Base-by-base conservation (phyloP, 2,888 invertebrate species). In the Mycalesis mineus region DNA sequence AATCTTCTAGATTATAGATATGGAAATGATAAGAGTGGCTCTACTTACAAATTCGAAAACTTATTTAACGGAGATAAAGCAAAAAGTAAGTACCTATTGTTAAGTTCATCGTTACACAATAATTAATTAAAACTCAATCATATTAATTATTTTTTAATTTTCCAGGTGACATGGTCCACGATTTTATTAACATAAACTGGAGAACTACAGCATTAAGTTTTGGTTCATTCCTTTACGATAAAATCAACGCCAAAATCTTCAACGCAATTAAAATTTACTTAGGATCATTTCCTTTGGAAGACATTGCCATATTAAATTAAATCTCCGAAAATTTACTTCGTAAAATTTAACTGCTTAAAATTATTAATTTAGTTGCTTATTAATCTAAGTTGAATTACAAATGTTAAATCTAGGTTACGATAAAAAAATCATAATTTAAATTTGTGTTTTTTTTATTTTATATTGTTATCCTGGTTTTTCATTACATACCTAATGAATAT, bases 151-250 rank as follows among this genome's bases (percentile, higher is more conserved):
- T n/a, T n/a, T n/a, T n/a, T n/a, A n/a, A n/a, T n/a, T 22, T 22
- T 22, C 22, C 42, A 65, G 63, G 58, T 58, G 64, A 61, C 15
- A 28, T 45, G 7, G 57, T 63, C 53, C 62, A 60, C 22, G 41
- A 57, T 0, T 60, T 60, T 33, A 50, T 65, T 14, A 61, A 65
- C 42, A 44, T 41, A 7, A 65, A 65, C 51, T 65, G 62, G 64
- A 65, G 64, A 55, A 33, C 49, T 8, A 31, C 63, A 7, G 17
- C 62, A 2, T n/a, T 11, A 9, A 44, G n/a, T 9, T 55, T 33
- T 14, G 44, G 45, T 13, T 29, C 37, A 17, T 41, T 15, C 13
- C 22, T 58, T 8, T 44, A 54, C 9, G 54, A 58, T 37, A 47
- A 40, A 13, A 36, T 47, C 1, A 45, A 40, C 11, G 45, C 45